phyloP scores from a whole-genome alignment of 2,113 vertebrate genomes.

The Cyprichromis sp. region DNA sequence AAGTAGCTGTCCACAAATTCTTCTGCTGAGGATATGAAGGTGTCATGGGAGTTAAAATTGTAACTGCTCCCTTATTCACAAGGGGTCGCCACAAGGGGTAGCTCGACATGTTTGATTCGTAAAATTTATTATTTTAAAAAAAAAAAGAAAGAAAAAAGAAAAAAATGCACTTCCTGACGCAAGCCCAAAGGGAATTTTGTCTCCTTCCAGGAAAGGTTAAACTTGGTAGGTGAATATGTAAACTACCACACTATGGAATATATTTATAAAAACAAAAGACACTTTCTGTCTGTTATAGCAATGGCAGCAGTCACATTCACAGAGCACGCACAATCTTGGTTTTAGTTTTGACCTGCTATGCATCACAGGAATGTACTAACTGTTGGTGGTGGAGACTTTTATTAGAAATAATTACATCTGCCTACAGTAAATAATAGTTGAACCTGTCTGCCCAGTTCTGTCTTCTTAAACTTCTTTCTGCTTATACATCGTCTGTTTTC shows the following conservation, averaged over 20 bases:
- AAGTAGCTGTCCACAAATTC: not conserved
- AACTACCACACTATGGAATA: not conserved
- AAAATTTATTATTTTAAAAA: fast-evolving
- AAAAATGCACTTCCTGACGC: not conserved
- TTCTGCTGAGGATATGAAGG: not conserved
- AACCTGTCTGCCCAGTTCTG: conserved; percentile 49
- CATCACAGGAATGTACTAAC: conserved; percentile 42
- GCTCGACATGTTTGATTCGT: not conserved
- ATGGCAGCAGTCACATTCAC: not conserved
- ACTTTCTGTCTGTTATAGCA: not conserved
- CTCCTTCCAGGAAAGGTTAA: not conserved
- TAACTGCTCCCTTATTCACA: not conserved
- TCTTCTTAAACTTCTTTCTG: conserved; percentile 19
- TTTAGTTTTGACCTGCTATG: conserved; percentile 8
- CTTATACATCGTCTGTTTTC: not conserved
- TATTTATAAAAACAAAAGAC: not conserved
- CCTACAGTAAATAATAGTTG: conserved; percentile 14
- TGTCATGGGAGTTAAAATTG: not conserved
- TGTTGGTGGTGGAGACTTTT: conserved; percentile 42
- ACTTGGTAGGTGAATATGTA: not conserved
- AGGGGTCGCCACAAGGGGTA: not conserved
- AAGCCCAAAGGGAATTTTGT: not conserved
- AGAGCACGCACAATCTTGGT: not conserved
- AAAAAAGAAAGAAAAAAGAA: not conserved
- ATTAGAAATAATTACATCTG: conserved; percentile 61